These are phyloP conservation scores for Gymnocheta viridis DNA, from an alignment of 2,888 invertebrate genomes.

Conservation along the genomic window DNA sequence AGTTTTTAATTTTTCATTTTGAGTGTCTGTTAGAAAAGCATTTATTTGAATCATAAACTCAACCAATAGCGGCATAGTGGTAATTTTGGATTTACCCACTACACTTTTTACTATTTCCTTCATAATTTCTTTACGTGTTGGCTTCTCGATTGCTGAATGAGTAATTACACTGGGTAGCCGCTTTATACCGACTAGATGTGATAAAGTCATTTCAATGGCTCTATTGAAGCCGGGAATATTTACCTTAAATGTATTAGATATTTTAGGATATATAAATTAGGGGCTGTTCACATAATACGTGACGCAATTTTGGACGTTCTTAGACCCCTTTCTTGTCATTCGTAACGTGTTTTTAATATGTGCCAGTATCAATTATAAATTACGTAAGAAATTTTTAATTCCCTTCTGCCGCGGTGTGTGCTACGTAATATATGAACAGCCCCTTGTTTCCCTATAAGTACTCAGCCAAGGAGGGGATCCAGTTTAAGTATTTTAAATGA, in stretches of 20 bases:
- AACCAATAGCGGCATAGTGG: conserved; percentile 76
- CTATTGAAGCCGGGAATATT: conserved; percentile 72
- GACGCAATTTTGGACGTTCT: too few species aligned
- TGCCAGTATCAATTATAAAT: too few species aligned
- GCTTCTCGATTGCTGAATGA: conserved; percentile 71
- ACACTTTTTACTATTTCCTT: conserved; percentile 74
- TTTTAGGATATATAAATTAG: neutral
- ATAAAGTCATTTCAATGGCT: conserved; percentile 58
- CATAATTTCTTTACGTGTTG: conserved; percentile 67
- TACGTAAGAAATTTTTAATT: too few species aligned
- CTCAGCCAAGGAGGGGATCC: too few species aligned
- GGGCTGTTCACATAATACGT: too few species aligned
- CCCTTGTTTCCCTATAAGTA: too few species aligned
- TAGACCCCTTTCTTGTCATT: too few species aligned
- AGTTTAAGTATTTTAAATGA: too few species aligned
- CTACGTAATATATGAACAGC: too few species aligned
- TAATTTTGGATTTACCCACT: conserved; percentile 77
- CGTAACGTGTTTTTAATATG: too few species aligned
- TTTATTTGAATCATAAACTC: conserved; percentile 75
- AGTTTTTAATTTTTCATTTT: conserved; percentile 71
- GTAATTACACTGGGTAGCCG: conserved; percentile 77
- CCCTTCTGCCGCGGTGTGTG: too few species aligned
- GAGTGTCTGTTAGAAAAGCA: conserved; percentile 71
- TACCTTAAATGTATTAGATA: conserved; percentile 57
- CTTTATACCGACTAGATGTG: conserved; percentile 69